These are phyloP conservation scores for Dasysyrphus tricinctus DNA, from an alignment of 2,888 invertebrate genomes.

Conservation along the genomic window DNA sequence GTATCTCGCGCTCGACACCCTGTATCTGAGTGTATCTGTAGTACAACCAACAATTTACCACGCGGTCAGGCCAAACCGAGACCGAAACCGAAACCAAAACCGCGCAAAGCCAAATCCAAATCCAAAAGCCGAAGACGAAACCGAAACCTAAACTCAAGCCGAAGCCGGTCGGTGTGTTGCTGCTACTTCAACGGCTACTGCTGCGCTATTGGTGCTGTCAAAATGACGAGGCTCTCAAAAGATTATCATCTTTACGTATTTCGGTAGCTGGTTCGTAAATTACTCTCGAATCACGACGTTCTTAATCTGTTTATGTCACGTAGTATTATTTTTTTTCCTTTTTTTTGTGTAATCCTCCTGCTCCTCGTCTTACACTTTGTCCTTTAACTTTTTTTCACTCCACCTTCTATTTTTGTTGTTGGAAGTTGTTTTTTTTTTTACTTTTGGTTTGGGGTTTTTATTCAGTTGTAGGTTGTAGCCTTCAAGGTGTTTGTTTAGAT, in stretches of 20 bases:
- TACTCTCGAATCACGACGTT: slow-evolving; percentile 80
- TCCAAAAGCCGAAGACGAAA: slow-evolving; percentile 13
- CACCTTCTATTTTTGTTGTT: slow-evolving; percentile 63
- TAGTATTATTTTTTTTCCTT: slow-evolving; percentile 76
- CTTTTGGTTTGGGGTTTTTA: slow-evolving; percentile 18
- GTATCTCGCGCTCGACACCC: slow-evolving; percentile 52
- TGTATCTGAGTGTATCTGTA: slow-evolving; percentile 52
- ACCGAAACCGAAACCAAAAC: slow-evolving; percentile 11
- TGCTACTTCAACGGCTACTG: slow-evolving; percentile 5
- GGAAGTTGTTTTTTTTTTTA: slow-evolving; percentile 24
- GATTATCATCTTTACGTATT: slow-evolving; percentile 80
- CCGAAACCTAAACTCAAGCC: background rate
- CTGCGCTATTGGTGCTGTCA: slow-evolving; percentile 78
- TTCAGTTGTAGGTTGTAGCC: slow-evolving; percentile 32
- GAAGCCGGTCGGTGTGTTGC: slow-evolving; percentile 16
- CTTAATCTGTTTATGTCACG: slow-evolving; percentile 80
- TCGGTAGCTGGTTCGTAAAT: slow-evolving; percentile 84
- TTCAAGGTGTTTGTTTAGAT: slow-evolving; percentile 70
- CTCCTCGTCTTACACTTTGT: slow-evolving; percentile 54
- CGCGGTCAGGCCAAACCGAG: slow-evolving; percentile 76
- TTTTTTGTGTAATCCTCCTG: slow-evolving; percentile 59
- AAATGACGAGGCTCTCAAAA: slow-evolving; percentile 79
- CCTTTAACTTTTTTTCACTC: slow-evolving; percentile 46
- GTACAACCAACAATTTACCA: slow-evolving; percentile 74
- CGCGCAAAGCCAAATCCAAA: slow-evolving; percentile 73